Conservation (phyloP, 2,888 invertebrate genomes). For the Pyrocoelia pectoralis region DNA sequence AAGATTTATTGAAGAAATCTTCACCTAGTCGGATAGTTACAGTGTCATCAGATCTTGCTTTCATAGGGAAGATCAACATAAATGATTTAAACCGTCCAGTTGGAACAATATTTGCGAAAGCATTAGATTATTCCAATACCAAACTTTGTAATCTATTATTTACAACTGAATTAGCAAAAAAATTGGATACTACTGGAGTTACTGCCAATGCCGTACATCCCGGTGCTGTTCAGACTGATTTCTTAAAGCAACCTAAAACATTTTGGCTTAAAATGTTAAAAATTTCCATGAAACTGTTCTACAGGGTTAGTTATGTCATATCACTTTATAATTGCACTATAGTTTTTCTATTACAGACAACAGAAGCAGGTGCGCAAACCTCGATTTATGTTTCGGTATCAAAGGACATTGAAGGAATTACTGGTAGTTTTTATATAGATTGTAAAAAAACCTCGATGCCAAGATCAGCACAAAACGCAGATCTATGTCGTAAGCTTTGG, state of each 20-base stretch:
- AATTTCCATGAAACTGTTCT: background rate
- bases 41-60: slow-evolving; percentile 50
- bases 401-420: slow-evolving; percentile 72
- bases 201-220: slow-evolving; percentile 56
- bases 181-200: slow-evolving; percentile 49
- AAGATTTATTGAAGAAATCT: slow-evolving; percentile 61
- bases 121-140: slow-evolving; percentile 49
- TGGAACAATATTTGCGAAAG: slow-evolving; percentile 20
- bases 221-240: slow-evolving; percentile 50
- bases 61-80: slow-evolving; percentile 46
- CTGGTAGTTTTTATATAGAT: slow-evolving; percentile 82
- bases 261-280: background rate
- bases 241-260: slow-evolving; percentile 35
- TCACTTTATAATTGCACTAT: too few species aligned
- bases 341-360: slow-evolving; percentile 67
- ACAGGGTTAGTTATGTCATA: background rate
- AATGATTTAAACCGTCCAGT: slow-evolving; percentile 36
- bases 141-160: slow-evolving; percentile 54
- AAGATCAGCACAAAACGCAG: slow-evolving; percentile 35
- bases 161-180: slow-evolving; percentile 53
- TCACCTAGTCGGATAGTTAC: slow-evolving; percentile 52
- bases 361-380: slow-evolving; percentile 83
- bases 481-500: slow-evolving; percentile 81
- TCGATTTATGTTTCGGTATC: slow-evolving; percentile 78
- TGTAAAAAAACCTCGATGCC: slow-evolving; percentile 61